These are phyloP conservation scores for Gymnoscopelus braueri DNA, from an alignment of 2,797 vertebrate genomes.

Conservation along the genomic window DNA sequence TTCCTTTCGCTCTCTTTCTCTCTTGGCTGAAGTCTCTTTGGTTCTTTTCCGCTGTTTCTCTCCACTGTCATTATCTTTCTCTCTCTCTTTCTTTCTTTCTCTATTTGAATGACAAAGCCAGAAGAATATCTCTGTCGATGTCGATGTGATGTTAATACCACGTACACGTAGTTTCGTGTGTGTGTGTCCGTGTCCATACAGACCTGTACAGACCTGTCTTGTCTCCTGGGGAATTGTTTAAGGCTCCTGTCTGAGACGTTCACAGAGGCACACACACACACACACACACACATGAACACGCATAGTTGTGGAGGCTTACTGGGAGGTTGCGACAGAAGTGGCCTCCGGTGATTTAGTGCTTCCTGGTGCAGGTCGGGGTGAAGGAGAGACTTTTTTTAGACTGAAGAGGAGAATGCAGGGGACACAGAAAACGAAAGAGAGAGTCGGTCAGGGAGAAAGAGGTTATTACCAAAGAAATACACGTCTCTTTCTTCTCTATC, in stretches of 20 bases:
- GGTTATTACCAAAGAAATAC: constrained; percentile 9
- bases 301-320: constrained; percentile 37
- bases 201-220: constrained; percentile 50
- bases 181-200: constrained; percentile 11
- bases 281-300: constrained; percentile 7
- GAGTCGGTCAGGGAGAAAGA: not conserved
- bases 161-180: constrained; percentile 1
- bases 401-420: not conserved
- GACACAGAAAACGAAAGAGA: not conserved
- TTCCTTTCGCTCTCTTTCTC: constrained; percentile 3
- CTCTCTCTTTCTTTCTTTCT: not conserved
- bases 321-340: constrained; percentile 54
- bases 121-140: constrained; percentile 28
- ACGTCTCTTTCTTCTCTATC: not conserved
- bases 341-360: constrained; percentile 68
- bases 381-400: constrained; percentile 43
- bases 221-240: constrained; percentile 39
- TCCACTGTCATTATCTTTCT: constrained; percentile 4
- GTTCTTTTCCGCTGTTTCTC: constrained; percentile 4
- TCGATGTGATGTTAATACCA: constrained; percentile 26
- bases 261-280: constrained; percentile 33
- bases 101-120: constrained; percentile 25
- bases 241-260: constrained; percentile 42
- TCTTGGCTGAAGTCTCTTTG: not conserved
- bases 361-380: constrained; percentile 61